Evolutionary conservation across 1,140 invertebrate genomes (phyloP), one percentile per base, ranked within the genome.

Genomic region (Nasonia vitripennis): DNA sequence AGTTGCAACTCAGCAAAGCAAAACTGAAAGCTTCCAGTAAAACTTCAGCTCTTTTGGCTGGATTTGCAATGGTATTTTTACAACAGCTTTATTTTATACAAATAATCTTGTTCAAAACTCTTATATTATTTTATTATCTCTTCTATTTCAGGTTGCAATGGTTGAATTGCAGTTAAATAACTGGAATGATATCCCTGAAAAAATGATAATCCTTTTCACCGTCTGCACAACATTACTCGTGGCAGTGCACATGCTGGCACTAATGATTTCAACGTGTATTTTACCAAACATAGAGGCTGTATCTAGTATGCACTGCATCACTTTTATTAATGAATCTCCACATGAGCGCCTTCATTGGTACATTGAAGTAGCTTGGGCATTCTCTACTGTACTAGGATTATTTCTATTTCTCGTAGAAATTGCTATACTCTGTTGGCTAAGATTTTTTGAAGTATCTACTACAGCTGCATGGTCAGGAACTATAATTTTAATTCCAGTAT

Each of bases 181-280:
- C n/a, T 91, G 95, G 31, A 96, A 96, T 0, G 92, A 94, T 88
- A 96, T 98, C 17, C 97, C 98, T 0, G 91, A 95, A 4, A 95
- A 94, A 34, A 96, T 99, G 94, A 93, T 99, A 23, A 96, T 99
- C 23, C 96, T 97, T 0, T 99, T 99, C 91, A 98, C 98, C 45
- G 95, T 99, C 0, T 99, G 98, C 89, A 99, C 99, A 11, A 99
- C 98, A 0, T 93, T 99, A 1, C 94, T 99, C 4, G 98, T 99
- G 0, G 97, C 98, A 0, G 98, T 99, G 6, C 99, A 99, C 91
- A 97, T 99, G 96, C 92, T 99, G 78, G 99, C 99, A 0, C 94
- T 99, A 9, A 99, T 99, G 98, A 99, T 99, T 89, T 99, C 98
- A 87, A 99, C 99, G 0, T 99, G 99, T 92, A 99, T 99, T 86